Evolutionary conservation across 2,888 invertebrate genomes (phyloP), one percentile per base, ranked within the genome.

Genomic region (Epinotia demarniana): DNA sequence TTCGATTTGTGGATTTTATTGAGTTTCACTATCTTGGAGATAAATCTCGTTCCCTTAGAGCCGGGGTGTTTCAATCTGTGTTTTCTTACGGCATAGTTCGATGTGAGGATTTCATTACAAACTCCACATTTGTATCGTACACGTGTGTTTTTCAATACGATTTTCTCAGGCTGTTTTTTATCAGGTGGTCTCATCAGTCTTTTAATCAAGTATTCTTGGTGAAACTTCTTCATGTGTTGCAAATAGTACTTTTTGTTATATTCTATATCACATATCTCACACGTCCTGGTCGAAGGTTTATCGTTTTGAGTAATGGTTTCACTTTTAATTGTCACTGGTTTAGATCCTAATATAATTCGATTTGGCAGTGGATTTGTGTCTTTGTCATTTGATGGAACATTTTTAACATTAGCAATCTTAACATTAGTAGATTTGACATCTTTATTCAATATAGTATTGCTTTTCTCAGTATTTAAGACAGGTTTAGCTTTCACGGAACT

Each of bases 11-110:
- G 62, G 13, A 58, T 57, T 46, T 76, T 72, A n/a, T 62, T 75
- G 1, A 19, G 49, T 23, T 64, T 49, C 12, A 75, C 61, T n/a
- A 78, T 8, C 62, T 68, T 80, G 11, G 77, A 69, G 19, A 79
- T 64, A 6, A 79, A 13, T 1, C 23, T 18, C 19, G 43, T 57
- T 6, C 53, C 58, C 12, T 58, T 69, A 13, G 33, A 19, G 9
- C 71, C 61, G 0, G 79, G 78, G n/a, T 81, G 81, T 5, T 49
- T 46, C 0, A 4, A 0, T 12, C 80, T 76, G 43, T 81, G 81
- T 5, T 33, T 64, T n/a, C 73, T 68, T 0, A 79, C 78, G 5
- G 1, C 1, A 4, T 18, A 9, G 23, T 77, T 63, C 1, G 12
- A 61, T 0, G 66, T 33, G 1, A 80, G 66, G 2, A 79, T 19